A percentile compares a stretch with the other conserved stretches of the same genome.
Evolutionary conservation across 2,888 invertebrate species (phyloP).

Genomic region (Temnothorax unifasciatus): DNA sequence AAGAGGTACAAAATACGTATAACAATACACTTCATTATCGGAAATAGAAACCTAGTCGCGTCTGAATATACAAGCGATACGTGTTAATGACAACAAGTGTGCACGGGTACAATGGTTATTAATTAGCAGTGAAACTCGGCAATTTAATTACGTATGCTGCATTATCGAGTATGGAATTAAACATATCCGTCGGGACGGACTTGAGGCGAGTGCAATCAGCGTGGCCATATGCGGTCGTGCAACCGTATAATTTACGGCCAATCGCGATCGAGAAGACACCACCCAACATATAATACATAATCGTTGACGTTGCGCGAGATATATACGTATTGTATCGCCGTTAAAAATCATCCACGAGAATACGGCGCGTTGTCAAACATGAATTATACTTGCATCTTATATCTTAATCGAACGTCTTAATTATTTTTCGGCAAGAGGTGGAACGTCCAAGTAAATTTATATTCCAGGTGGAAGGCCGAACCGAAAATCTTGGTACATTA

Average conservation of each 20-base stretch:
- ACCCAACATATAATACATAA: slow-evolving; percentile 59
- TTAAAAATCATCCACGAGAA: slow-evolving; percentile 55
- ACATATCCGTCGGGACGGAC: slow-evolving; percentile 57
- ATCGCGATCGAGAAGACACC: slow-evolving; percentile 58
- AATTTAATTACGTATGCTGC: slow-evolving; percentile 57
- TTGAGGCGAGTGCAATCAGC: slow-evolving; percentile 57
- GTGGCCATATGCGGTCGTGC: slow-evolving; percentile 54
- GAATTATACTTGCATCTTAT: slow-evolving; percentile 54
- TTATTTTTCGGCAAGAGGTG: slow-evolving; percentile 58
- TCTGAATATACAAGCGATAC: slow-evolving; percentile 24
- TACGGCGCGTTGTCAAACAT: slow-evolving; percentile 54
- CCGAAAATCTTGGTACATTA: slow-evolving; percentile 53
- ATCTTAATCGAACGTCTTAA: slow-evolving; percentile 59
- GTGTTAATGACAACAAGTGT: slow-evolving; percentile 49
- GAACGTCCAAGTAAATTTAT: slow-evolving; percentile 55
- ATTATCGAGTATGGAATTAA: slow-evolving; percentile 56
- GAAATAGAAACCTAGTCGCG: slow-evolving; percentile 16
- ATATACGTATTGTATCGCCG: slow-evolving; percentile 57
- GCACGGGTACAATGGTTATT: slow-evolving; percentile 51
- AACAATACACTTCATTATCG: slow-evolving; percentile 16
- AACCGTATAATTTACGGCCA: slow-evolving; percentile 57
- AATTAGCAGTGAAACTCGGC: slow-evolving; percentile 56
- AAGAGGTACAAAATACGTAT: slow-evolving; percentile 22
- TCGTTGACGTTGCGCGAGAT: slow-evolving; percentile 56
- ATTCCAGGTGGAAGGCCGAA: slow-evolving; percentile 51